phyloP scores from a whole-genome alignment of 1,140 invertebrate species.

The Geopemphigus sp. region DNA sequence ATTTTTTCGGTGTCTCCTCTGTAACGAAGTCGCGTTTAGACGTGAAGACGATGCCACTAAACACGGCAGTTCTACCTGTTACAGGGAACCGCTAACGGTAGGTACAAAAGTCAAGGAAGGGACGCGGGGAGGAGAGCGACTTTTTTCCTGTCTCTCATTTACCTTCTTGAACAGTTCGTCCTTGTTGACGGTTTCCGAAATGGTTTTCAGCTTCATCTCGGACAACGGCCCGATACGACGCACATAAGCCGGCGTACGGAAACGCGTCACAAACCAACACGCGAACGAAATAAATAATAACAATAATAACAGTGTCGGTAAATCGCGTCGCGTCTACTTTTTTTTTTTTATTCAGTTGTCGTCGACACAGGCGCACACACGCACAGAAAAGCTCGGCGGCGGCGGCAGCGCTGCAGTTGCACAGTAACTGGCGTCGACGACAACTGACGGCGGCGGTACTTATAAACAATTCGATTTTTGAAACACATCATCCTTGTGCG shows the following conservation, averaged over 20 bases:
- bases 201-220: constrained; percentile 45
- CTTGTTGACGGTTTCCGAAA: constrained; percentile 41
- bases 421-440: neutral
- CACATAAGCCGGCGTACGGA: neutral
- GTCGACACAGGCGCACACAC: too few relatives aligned
- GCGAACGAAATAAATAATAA: too few relatives aligned
- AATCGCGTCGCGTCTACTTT: too few relatives aligned
- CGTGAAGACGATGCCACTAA: too few relatives aligned
- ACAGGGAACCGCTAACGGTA: constrained; percentile 19
- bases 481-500: neutral
- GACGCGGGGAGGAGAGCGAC: neutral
- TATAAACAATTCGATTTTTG: constrained; percentile 47
- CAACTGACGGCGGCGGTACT: neutral
- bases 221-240: constrained; percentile 12
- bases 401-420: neutral
- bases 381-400: neutral
- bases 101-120: too few relatives aligned
- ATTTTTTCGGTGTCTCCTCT: too few relatives aligned
- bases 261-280: too few relatives aligned
- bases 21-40: neutral
- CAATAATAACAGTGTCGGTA: too few relatives aligned
- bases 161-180: constrained; percentile 45
- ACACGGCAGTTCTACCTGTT: constrained; percentile 1
- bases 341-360: neutral
- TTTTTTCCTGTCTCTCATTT: constrained; percentile 26